Evolutionary conservation across 1,140 invertebrate genomes (phyloP).

Genomic region (Drosophila aff.): DNA sequence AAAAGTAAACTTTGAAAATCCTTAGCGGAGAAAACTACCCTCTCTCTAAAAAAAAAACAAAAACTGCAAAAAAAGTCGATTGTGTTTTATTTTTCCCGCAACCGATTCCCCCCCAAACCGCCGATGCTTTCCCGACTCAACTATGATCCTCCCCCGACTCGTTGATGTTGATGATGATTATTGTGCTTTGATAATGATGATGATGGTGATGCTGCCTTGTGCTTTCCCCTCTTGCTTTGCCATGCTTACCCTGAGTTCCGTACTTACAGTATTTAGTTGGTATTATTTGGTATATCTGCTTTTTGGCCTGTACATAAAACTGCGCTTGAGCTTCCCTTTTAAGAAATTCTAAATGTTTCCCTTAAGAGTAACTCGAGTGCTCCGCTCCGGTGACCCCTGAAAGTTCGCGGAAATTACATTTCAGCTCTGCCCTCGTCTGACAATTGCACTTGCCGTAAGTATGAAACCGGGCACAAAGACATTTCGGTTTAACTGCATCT

Average conservation of each 20-base stretch:
- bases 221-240: constrained; percentile 36
- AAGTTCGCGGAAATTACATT: constrained; percentile 14
- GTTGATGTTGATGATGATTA: constrained; percentile 54
- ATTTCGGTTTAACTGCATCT: constrained; percentile 50
- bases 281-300: constrained; percentile 43
- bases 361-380: constrained; percentile 21
- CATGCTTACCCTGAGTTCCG: constrained; percentile 34
- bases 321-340: constrained; percentile 50
- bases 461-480: constrained; percentile 23
- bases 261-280: constrained; percentile 37
- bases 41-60: constrained; percentile 71
- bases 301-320: constrained; percentile 54
- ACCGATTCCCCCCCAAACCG: constrained; percentile 42
- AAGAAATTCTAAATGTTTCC: constrained; percentile 39
- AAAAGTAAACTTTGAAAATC: constrained; percentile 84
- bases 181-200: constrained; percentile 42
- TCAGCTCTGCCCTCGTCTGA: constrained; percentile 14
- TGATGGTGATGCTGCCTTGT: constrained; percentile 52
- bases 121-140: constrained; percentile 23
- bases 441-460: constrained; percentile 48
- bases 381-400: constrained; percentile 8
- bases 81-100: constrained; percentile 77
- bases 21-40: constrained; percentile 81
- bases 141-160: constrained; percentile 42
- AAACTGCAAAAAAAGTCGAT: constrained; percentile 65